phyloP scores from a whole-genome alignment of 2,113 vertebrate species.

The Mystacornis crossleyi region DNA sequence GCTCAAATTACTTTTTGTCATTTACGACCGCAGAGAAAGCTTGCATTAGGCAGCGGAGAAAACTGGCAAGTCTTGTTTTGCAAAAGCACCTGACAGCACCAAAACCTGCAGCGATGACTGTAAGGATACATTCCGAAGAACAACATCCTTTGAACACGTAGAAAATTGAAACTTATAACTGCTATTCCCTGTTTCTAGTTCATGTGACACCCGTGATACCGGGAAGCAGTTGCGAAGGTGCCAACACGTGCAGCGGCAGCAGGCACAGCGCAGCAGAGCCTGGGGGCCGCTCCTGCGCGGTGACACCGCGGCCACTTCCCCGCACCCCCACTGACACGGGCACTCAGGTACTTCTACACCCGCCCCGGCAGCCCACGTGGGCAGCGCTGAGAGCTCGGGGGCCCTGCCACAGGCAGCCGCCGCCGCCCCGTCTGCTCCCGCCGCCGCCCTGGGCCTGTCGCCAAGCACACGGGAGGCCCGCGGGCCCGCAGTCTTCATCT shows the following conservation, averaged over 20 bases:
- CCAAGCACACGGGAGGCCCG: too few relatives aligned
- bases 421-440: not conserved
- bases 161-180: fast-evolving
- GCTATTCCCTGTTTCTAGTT: fast-evolving
- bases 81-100: not conserved
- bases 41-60: fast-evolving
- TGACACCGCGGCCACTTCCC: not conserved
- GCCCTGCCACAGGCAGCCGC: not conserved
- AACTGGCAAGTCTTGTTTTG: fast-evolving
- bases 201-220: fast-evolving
- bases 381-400: not conserved
- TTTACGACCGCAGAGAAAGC: fast-evolving
- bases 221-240: not conserved
- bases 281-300: fast-evolving
- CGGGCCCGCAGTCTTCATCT: not conserved
- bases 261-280: not conserved
- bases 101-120: not conserved
- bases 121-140: fast-evolving
- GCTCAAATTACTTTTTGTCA: not conserved
- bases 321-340: too few relatives aligned
- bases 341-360: not conserved
- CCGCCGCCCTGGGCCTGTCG: not conserved
- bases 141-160: fast-evolving
- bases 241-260: not conserved
- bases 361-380: too few relatives aligned